Conservation (phyloP, 2,113 vertebrate species). For the Stegostoma tigrinum region DNA sequence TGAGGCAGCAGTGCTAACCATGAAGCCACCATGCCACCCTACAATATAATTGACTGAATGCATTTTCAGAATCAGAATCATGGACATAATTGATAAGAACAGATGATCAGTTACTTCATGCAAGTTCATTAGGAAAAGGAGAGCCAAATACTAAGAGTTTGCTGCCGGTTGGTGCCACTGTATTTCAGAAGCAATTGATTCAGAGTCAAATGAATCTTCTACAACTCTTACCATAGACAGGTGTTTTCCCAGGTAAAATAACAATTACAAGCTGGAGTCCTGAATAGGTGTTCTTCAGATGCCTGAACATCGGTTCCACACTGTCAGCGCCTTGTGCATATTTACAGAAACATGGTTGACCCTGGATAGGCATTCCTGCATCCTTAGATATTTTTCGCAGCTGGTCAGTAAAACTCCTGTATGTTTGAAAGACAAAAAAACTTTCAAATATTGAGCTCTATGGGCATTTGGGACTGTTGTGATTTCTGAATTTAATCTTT, state of each 20-base stretch:
- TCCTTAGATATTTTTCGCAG: slow-evolving; percentile 97
- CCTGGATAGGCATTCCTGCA: slow-evolving; percentile 91
- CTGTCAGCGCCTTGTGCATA: slow-evolving; percentile 60
- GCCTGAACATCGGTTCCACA: slow-evolving; percentile 64
- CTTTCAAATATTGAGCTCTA: slow-evolving; percentile 8
- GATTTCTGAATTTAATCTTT: background rate
- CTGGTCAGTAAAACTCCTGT: slow-evolving; percentile 96
- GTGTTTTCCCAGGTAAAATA: slow-evolving; percentile 63
- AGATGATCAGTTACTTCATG: background rate
- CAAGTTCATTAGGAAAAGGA: background rate
- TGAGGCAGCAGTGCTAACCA: too few relatives aligned
- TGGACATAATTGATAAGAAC: background rate
- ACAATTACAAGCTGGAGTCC: slow-evolving; percentile 63
- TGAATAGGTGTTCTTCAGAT: slow-evolving; percentile 63
- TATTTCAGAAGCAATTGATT: background rate
- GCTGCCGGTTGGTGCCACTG: background rate
- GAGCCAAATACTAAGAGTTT: background rate
- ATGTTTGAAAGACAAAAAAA: slow-evolving; percentile 31
- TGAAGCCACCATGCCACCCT: background rate
- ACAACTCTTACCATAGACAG: slow-evolving; percentile 59
- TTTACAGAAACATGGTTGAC: slow-evolving; percentile 65
- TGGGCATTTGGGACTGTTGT: background rate
- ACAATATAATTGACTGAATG: background rate
- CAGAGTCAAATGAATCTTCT: background rate
- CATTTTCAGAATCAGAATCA: background rate